These are phyloP conservation scores for Actinia equina DNA, from an alignment of 64 coral and sea anemone species.

Conservation along the genomic window DNA sequence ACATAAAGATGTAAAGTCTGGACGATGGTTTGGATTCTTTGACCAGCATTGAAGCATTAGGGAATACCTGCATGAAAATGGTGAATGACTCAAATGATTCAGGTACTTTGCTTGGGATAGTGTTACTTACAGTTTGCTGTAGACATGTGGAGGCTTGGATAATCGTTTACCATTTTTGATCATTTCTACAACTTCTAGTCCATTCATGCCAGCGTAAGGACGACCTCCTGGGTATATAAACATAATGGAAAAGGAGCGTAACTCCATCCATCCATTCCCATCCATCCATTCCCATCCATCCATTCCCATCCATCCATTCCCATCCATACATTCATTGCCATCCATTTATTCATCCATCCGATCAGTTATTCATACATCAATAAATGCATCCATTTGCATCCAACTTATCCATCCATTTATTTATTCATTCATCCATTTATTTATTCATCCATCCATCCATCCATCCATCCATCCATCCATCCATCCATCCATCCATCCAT, in stretches of 20 bases:
- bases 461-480: no score
- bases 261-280: neutral
- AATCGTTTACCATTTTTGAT: conserved; percentile 65
- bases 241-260: no score
- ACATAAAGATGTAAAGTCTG: neutral
- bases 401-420: neutral
- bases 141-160: conserved; percentile 49
- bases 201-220: conserved; percentile 47
- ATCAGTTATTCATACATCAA: no score
- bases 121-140: conserved; percentile 2
- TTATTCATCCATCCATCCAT: no score
- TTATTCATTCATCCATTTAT: neutral
- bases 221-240: conserved; percentile 23
- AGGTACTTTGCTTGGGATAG: neutral
- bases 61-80: neutral
- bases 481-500: no score
- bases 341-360: no score
- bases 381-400: neutral
- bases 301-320: neutral
- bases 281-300: neutral
- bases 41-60: conserved; percentile 1
- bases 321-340: neutral
- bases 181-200: conserved; percentile 33
- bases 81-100: neutral
- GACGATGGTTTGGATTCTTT: neutral